Evolutionary conservation across 2,797 vertebrate species (phyloP), one percentile per base, ranked within the genome.

Genomic region (Sebastiscus albofasciatus): DNA sequence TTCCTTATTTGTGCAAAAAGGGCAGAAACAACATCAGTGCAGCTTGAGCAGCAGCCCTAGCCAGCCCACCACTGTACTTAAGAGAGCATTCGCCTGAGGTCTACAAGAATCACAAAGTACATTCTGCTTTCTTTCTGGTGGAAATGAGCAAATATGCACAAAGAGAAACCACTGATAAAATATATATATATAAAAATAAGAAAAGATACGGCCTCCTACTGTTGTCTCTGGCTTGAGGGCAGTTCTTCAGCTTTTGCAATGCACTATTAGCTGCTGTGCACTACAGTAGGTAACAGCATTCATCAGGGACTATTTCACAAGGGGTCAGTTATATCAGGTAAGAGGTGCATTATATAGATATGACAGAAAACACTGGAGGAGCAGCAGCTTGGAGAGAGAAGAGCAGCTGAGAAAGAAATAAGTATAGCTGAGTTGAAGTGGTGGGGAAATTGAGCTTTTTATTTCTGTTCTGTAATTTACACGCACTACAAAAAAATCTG

Each of bases 231-330:
- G 62, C 62, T 66, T 0, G 7, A 75, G 77, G 68, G 18, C 46
- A 60, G 22, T 6, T 86, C 34, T 82, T 58, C 72, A 36, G 39
- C 55, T 27, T 29, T 87, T 73, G 13, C n/a, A 14, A 31, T 34
- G 67, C 66, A 46, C 49, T 39, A 55, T 72, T 20, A 74, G 64
- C 67, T 49, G 29, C 16, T 64, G 36, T 49, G 26, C 66, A 52
- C 72, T 6, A 18, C 42, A 67, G 42, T 34, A 54, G 26, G 61
- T 39, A 79, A 49, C 34, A 18, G 66, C 66, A 10, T 22, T 84
- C 69, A 86, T 81, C 69, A 79, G 46, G 42, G 64, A 68, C 72
- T 61, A 72, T 82, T 79, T 85, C 68, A 74, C 65, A 46, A 46
- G 13, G 22, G 80, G 59, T 83, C 67, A 67, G 71, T 55, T 16